Base-by-base conservation (phyloP, 2,888 invertebrate genomes). In the Pseudococcus viburni region DNA sequence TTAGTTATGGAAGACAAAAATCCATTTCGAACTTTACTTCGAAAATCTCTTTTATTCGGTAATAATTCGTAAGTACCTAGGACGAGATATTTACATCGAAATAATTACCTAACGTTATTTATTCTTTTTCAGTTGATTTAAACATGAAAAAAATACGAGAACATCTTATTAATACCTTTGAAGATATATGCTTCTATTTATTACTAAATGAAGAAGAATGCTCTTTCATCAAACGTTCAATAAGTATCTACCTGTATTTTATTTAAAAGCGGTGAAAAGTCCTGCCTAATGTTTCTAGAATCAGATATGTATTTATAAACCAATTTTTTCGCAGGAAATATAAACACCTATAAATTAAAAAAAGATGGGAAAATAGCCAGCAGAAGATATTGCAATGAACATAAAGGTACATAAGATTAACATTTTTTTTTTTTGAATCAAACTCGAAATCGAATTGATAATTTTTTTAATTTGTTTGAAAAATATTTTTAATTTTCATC, bases 1-100 rank as follows among this genome's bases (percentile, higher is more conserved):
- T 8, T 68, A 68, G 68, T 22, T 68, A 8, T 68, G 26, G 68
- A 68, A n/a, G 68, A 68, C 15, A 68, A 68, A 68, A 68, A 68
- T 26, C 68, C 68, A 26, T 68, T 68, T 68, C 22, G 9, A 26
- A 26, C 26, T 68, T 68, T 68, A 68, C n/a, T 68, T 26, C 5
- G 11, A 26, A 26, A 12, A 68, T 26, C 8, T 26, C 68, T 68
- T n/a, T n/a, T n/a, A n/a, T n/a, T n/a, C n/a, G n/a, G n/a, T n/a
- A n/a, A n/a, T n/a, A n/a, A n/a, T n/a, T n/a, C n/a, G n/a, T n/a
- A n/a, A n/a, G n/a, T n/a, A n/a, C n/a, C 3, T 33, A 2, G 26
- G 26, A 33, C 26, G 26, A 33, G 26, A 33, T 33, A 33, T 33
- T 33, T 3, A 33, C 3, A 33, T 26, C 12, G 12, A 68, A 22